phyloP scores from a whole-genome alignment of 2,113 vertebrate species.

The Pycnonotus jocosus region DNA sequence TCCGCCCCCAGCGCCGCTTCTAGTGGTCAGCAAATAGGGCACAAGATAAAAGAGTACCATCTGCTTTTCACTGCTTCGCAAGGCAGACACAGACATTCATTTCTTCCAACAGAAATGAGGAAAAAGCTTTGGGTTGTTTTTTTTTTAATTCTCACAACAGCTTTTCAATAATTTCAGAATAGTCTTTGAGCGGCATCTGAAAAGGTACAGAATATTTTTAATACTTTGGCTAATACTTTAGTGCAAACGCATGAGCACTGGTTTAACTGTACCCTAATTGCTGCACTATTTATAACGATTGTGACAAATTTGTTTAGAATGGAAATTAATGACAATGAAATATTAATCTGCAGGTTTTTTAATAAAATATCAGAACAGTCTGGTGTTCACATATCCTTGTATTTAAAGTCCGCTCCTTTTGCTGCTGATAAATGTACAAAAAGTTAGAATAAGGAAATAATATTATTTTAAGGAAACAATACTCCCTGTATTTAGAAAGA shows the following conservation, averaged over 20 bases:
- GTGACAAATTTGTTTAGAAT: neutral
- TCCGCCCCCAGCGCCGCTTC: neutral
- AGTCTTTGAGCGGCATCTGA: neutral
- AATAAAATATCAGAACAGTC: neutral
- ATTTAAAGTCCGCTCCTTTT: neutral
- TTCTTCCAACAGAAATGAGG: neutral
- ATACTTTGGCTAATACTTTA: neutral
- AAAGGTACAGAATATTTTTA: neutral
- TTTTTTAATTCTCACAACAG: neutral
- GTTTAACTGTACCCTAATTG: neutral
- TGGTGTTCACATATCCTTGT: neutral
- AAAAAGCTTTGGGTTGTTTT: neutral
- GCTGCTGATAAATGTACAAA: neutral
- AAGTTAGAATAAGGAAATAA: neutral
- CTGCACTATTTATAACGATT: neutral
- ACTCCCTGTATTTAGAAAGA: neutral
- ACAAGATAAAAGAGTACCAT: neutral
- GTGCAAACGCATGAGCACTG: neutral
- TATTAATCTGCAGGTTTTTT: fast-evolving
- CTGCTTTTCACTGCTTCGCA: neutral
- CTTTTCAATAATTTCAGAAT: neutral
- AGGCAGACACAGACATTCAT: neutral
- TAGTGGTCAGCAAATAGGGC: neutral
- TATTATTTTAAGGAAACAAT: neutral
- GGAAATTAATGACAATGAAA: neutral